Base-by-base conservation (phyloP, 2,797 vertebrate species). In the Todus mexicanus region DNA sequence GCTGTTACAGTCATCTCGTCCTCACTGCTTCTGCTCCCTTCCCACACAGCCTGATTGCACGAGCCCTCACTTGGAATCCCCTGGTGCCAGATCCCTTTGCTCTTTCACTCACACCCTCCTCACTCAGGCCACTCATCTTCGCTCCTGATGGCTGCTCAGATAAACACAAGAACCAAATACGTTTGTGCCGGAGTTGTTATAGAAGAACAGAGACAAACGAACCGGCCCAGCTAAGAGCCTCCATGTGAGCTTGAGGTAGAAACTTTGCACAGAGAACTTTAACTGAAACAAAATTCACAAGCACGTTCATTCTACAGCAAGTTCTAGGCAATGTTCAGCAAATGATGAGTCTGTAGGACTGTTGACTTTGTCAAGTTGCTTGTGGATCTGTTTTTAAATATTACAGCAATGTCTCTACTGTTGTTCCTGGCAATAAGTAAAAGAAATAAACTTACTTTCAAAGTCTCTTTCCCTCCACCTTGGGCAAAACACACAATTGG, bases 401-500 rank as follows among this genome's bases (percentile, higher is more conserved):
- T 14, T 11, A 66, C 3, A 82, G 15, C 35, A 42, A 45, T 4
- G 4, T 25, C 42, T 33, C 23, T 50, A 3, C 3, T 35, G 22
- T 37, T 3, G 2, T 4, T 79, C 37, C 59, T 15, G 25, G 20
- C 60, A 87, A 76, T 3, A 42, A 56, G 22, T 23, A 47, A 31
- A 59, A 77, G 11, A 70, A 85, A 50, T 5, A 57, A 60, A 97
- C 97, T 97, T 93, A 98, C 98, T 95, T 97, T 98, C 56, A 98
- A 89, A 69, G 98, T 98, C 89, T 98, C 98, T 66, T 96, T 98
- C 50, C 98, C 98, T 68, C 98, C 98, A 94, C 98, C 98, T 92
- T 98, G 98, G n/a, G 96, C 97, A 95, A 98, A 98, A 64, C 98
- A 98, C 43, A 98, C 98, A 47, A 98, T 98, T 47, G 98, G 98